phyloP scores from a whole-genome alignment of 2,888 invertebrate genomes.

The Lysandra bellargus region DNA sequence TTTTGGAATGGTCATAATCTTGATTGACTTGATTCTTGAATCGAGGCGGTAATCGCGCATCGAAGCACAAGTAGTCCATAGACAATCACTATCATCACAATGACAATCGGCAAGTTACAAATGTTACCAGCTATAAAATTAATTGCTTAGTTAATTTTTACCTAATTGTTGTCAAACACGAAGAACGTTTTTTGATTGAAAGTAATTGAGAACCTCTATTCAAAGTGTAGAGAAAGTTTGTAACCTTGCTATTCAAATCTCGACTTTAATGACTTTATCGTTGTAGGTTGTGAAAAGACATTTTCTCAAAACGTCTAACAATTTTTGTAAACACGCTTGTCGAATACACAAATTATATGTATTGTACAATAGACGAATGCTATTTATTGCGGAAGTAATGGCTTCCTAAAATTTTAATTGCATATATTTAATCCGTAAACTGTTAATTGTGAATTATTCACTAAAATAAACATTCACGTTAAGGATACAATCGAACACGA shows the following conservation, averaged over 20 bases:
- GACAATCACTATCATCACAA: slow-evolving; percentile 44
- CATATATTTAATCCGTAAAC: slow-evolving; percentile 61
- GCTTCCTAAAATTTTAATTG: slow-evolving; percentile 80
- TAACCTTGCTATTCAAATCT: slow-evolving; percentile 56
- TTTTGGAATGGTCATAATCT: too few relatives aligned
- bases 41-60: slow-evolving; percentile 1
- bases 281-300: slow-evolving; percentile 54
- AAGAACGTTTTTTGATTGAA: slow-evolving; percentile 64
- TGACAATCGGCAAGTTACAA: slow-evolving; percentile 51
- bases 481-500: slow-evolving; percentile 48
- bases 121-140: slow-evolving; percentile 70
- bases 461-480: slow-evolving; percentile 39
- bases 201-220: slow-evolving; percentile 42
- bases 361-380: slow-evolving; percentile 71
- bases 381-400: slow-evolving; percentile 82
- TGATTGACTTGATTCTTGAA: not conserved
- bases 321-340: slow-evolving; percentile 82
- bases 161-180: slow-evolving; percentile 52
- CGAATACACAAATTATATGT: slow-evolving; percentile 75
- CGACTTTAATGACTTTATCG: slow-evolving; percentile 52
- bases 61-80: slow-evolving; percentile 27
- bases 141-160: slow-evolving; percentile 57
- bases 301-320: slow-evolving; percentile 69
- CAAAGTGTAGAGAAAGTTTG: slow-evolving; percentile 32
- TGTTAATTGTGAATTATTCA: slow-evolving; percentile 53